Conservation (phyloP, 2,797 vertebrate species). For the Enteromius radiatus region DNA sequence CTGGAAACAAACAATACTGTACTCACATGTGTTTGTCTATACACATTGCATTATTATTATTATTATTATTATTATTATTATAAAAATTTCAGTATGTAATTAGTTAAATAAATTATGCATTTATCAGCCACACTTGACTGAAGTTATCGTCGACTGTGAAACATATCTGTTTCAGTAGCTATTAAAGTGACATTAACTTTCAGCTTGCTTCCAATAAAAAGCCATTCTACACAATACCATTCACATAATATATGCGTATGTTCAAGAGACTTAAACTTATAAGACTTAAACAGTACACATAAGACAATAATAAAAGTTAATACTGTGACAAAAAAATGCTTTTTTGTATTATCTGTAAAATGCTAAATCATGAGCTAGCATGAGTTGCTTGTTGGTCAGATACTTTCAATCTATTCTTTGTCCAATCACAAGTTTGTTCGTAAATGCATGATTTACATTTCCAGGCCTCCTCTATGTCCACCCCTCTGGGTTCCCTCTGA, state of each 20-base stretch:
- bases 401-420: constrained; percentile 42
- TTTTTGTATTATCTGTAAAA: neutral
- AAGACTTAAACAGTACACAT: neutral
- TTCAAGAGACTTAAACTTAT: too few species aligned
- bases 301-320: neutral
- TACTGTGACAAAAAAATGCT: neutral
- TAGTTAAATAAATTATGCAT: neutral
- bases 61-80: neutral
- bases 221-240: neutral
- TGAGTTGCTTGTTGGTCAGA: constrained; percentile 21
- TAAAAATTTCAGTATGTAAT: neutral
- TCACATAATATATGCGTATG: neutral
- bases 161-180: neutral
- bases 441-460: constrained; percentile 76
- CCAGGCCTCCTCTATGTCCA: constrained; percentile 81
- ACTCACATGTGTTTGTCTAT: too few species aligned
- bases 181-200: neutral
- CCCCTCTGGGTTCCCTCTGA: constrained; percentile 73
- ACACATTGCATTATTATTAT: neutral
- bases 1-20: neutral
- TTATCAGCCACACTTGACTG: neutral
- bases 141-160: neutral
- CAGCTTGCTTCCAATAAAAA: constrained; percentile 22
- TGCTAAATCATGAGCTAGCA: constrained; percentile 10
- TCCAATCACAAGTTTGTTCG: constrained; percentile 75